Evolutionary conservation across 2,797 vertebrate species (phyloP).

Genomic region (Rhodeus uyekii): DNA sequence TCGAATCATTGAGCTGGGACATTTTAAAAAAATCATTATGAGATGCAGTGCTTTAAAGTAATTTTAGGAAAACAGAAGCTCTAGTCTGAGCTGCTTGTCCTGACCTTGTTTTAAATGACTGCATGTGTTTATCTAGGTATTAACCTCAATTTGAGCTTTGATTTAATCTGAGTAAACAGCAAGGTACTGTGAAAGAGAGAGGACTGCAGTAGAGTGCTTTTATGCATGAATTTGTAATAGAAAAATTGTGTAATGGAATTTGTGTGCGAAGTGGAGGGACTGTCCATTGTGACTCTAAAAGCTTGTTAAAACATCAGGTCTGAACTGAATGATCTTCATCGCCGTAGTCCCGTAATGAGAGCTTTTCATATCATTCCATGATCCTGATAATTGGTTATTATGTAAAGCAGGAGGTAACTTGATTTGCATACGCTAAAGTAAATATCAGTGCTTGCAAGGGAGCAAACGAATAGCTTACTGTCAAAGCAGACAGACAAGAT

Average conservation of each 20-base stretch:
- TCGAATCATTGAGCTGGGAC: neutral
- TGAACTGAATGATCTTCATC: neutral
- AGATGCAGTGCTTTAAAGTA: neutral
- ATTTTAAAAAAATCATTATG: neutral
- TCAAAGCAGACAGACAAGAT: neutral
- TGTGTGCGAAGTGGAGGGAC: neutral
- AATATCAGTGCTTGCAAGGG: neutral
- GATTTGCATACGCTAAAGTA: neutral
- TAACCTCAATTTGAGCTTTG: constrained; percentile 69
- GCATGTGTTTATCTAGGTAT: constrained; percentile 69
- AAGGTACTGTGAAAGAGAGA: neutral
- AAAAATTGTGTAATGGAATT: neutral
- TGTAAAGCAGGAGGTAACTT: neutral
- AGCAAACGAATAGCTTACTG: neutral
- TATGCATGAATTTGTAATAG: neutral
- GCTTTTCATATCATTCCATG: neutral
- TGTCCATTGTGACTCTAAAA: neutral
- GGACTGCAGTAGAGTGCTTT: neutral
- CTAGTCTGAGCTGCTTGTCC: neutral
- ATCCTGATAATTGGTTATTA: neutral
- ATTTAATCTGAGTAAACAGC: constrained; percentile 64
- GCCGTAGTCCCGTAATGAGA: neutral
- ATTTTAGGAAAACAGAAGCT: neutral
- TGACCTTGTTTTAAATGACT: constrained; percentile 49
- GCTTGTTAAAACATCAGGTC: neutral